phyloP scores from a whole-genome alignment of 2,888 invertebrate genomes.

The Pristionchus maxplancki region DNA sequence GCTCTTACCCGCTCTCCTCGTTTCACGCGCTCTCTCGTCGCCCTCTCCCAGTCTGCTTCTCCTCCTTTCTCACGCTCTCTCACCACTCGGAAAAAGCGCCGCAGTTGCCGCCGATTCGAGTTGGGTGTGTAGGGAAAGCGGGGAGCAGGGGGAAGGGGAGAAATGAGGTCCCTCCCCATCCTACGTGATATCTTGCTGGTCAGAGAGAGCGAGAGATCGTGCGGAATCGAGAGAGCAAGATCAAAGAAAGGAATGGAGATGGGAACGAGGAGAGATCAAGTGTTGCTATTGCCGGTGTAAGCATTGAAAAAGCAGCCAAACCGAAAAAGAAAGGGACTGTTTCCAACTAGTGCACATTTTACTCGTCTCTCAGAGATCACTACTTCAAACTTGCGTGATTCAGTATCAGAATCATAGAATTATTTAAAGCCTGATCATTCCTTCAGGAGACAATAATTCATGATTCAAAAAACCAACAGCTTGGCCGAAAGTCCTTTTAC shows the following conservation, averaged over 20 bases:
- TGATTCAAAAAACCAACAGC: no score
- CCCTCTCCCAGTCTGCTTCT: not conserved
- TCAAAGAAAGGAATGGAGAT: not conserved
- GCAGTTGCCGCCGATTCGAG: slow-evolving; percentile 14
- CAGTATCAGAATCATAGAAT: not conserved
- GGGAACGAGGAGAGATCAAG: not conserved
- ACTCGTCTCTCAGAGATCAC: not conserved
- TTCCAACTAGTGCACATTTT: not conserved
- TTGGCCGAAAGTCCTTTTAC: no score
- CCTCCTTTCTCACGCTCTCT: not conserved
- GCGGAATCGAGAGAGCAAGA: not conserved
- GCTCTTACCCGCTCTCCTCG: not conserved
- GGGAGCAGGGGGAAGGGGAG: not conserved
- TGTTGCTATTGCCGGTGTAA: not conserved
- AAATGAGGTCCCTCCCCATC: not conserved
- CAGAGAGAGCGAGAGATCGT: not conserved
- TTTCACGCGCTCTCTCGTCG: slow-evolving; percentile 33
- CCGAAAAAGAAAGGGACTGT: not conserved
- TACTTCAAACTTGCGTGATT: no score
- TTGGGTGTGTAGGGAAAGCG: not conserved
- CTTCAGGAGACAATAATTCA: no score
- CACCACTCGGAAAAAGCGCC: not conserved
- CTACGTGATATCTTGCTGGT: not conserved
- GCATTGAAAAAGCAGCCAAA: not conserved
- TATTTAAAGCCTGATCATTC: no score